These are phyloP conservation scores for Scaptomyza polygonia DNA, from an alignment of 2,888 invertebrate species.

Conservation along the genomic window DNA sequence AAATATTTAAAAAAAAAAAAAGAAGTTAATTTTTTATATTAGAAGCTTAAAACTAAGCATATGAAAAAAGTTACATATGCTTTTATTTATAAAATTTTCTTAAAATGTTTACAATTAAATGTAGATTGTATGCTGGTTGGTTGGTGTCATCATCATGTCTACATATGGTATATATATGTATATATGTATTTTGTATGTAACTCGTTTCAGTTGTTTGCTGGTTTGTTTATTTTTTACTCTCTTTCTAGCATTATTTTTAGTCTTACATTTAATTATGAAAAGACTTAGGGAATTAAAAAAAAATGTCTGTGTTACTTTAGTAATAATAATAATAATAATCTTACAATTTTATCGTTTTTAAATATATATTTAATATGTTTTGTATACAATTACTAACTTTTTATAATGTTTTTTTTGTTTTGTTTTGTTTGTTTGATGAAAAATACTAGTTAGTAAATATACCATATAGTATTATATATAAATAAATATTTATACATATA, in stretches of 20 bases:
- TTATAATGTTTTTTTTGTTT: constrained; percentile 1
- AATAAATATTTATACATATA: too few species aligned
- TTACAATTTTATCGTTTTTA: too few species aligned
- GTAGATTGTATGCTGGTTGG: constrained; percentile 15
- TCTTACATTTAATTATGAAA: constrained; percentile 24
- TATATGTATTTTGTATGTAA: constrained; percentile 1
- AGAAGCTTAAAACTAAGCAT: constrained; percentile 35
- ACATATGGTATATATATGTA: constrained; percentile 3
- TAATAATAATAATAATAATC: constrained; percentile 14
- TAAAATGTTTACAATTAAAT: constrained; percentile 28
- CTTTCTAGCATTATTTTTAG: constrained; percentile 26
- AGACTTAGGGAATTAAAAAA: constrained; percentile 31
- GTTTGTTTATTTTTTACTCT: constrained; percentile 8
- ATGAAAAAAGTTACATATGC: constrained; percentile 31
- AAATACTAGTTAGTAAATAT: constrained; percentile 4
- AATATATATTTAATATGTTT: background rate
- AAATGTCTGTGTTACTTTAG: background rate
- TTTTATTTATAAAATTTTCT: constrained; percentile 3
- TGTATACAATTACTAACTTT: constrained; percentile 9
- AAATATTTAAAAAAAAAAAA: constrained; percentile 46
- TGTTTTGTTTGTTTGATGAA: constrained; percentile 34
- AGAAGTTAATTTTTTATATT: constrained; percentile 17
- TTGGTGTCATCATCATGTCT: constrained; percentile 10
- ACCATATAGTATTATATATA: too few species aligned
- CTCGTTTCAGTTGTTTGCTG: constrained; percentile 45